Conservation (phyloP, 2,888 invertebrate species). For the Hemicrepidius hirtus region DNA sequence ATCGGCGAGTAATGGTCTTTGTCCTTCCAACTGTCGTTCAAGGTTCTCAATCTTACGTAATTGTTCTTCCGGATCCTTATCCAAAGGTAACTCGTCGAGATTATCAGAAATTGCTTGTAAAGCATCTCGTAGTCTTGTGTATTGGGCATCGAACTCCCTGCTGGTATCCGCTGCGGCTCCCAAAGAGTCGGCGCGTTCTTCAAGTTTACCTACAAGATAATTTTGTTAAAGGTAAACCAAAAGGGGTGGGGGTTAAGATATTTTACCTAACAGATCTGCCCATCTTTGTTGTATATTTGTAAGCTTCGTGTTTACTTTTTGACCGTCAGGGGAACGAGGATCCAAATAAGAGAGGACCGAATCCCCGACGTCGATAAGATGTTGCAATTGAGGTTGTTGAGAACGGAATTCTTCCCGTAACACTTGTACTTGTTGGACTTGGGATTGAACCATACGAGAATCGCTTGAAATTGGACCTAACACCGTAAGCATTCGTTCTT, state of each 20-base stretch:
- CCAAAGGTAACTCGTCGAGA: constrained; percentile 86
- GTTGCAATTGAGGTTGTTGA: constrained; percentile 92
- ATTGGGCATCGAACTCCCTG: constrained; percentile 92
- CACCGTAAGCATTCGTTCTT: constrained; percentile 96
- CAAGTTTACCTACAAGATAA: constrained; percentile 78
- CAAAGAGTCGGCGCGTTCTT: constrained; percentile 90
- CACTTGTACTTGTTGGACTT: constrained; percentile 96
- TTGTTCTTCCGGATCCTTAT: constrained; percentile 91
- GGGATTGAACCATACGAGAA: constrained; percentile 95
- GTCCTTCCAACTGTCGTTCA: constrained; percentile 91
- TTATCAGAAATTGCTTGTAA: constrained; percentile 91
- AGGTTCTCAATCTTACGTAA: constrained; percentile 90
- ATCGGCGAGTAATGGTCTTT: constrained; percentile 90
- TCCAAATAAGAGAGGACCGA: constrained; percentile 79
- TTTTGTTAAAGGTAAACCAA: too few species aligned
- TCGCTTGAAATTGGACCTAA: constrained; percentile 97
- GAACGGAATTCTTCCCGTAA: constrained; percentile 95
- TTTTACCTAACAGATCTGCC: constrained; percentile 79
- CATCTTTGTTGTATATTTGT: constrained; percentile 83
- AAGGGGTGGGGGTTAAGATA: too few species aligned
- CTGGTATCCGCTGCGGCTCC: constrained; percentile 95
- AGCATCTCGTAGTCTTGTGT: constrained; percentile 89
- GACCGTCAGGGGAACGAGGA: constrained; percentile 76
- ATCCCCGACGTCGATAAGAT: constrained; percentile 87
- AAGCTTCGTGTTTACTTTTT: constrained; percentile 82